Percentiles rank a stretch among this genome's conserved stretches.
These are phyloP conservation scores for Camarhynchus parvulus DNA, from an alignment of 2,113 vertebrate genomes.

Conservation along the genomic window DNA sequence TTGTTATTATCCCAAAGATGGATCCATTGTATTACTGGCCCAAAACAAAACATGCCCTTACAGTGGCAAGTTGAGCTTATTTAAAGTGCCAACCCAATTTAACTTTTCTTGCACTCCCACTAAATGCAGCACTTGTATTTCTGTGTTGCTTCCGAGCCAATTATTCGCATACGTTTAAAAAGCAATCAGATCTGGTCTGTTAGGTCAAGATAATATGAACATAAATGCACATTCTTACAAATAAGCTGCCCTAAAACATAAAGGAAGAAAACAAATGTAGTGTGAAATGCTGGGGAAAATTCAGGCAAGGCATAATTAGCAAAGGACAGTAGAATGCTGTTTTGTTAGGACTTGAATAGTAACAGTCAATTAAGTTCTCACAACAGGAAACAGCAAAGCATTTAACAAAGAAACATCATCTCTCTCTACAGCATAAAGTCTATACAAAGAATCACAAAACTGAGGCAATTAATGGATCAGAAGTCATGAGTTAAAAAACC, in stretches of 20 bases:
- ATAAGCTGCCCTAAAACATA: constrained; percentile 62
- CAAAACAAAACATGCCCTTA: neutral
- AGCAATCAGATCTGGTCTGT: constrained; percentile 62
- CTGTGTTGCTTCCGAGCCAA: constrained; percentile 17
- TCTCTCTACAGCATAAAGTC: constrained; percentile 15
- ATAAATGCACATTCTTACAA: constrained; percentile 58
- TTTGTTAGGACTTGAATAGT: constrained; percentile 60
- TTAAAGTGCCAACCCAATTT: constrained; percentile 33
- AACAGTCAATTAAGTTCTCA: constrained; percentile 72
- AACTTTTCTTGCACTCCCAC: constrained; percentile 2
- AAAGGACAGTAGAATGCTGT: constrained; percentile 63
- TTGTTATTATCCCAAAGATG: neutral
- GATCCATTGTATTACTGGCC: neutral
- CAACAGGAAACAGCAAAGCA: constrained; percentile 63
- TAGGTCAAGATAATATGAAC: constrained; percentile 65
- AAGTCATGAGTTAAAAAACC: neutral
- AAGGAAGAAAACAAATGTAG: constrained; percentile 68
- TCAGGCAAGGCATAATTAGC: constrained; percentile 56
- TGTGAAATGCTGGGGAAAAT: constrained; percentile 66
- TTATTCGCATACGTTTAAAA: constrained; percentile 45
- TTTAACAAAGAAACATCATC: constrained; percentile 61
- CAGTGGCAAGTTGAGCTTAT: neutral
- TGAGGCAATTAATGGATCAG: neutral
- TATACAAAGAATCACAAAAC: constrained; percentile 28
- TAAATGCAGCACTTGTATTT: constrained; percentile 23